Base-by-base conservation (phyloP, 2,888 invertebrate genomes). In the Apamea epomidion region DNA sequence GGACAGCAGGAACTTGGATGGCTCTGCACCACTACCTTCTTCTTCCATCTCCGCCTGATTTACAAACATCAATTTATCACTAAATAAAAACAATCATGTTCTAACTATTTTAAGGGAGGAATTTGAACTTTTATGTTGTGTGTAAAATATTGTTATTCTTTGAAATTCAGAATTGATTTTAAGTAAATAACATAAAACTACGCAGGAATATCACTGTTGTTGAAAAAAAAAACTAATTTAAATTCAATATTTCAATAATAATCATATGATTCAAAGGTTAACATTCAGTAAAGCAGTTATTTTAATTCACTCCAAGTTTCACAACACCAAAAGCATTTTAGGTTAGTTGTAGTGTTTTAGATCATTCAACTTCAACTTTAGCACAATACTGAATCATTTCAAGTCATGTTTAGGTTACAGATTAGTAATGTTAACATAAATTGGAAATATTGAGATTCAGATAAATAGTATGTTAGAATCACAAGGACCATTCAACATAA, bases 401-500 rank as follows among this genome's bases (percentile, higher is more conserved):
- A 88, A 85, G 82, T 73, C 68, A 80, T 74, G 58, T 83, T 75
- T 76, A 82, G 73, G 82, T 84, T 76, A 76, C 54, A 86, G 72
- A 89, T 92, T 92, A 94, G 92, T 91, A 90, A 86, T 90, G 91
- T 92, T 91, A 91, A 90, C 70, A 88, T 81, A 92, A 70, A 87
- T 80, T 83, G 84, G 69, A 76, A 78, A 81, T 77, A 77, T 81
- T 81, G 88, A 91, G 90, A 90, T 87, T 86, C 80, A 90, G 81
- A 88, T 89, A 83, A 89, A 89, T 84, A 91, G 88, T 87, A 91
- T 95, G 97, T 97, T 97, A 97, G 96, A 97, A 97, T 95, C 94
- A 97, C 97, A 96, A 97, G 97, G 97, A 97, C 97, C 97, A 97
- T 97, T 96, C 96, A 96, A 95, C 94, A 96, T 95, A 92, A 91